Percentiles rank a stretch among this genome's conserved stretches.
phyloP scores from a whole-genome alignment of 92 coral and sea anemone genomes.

The Anthopleura xanthogrammica region DNA sequence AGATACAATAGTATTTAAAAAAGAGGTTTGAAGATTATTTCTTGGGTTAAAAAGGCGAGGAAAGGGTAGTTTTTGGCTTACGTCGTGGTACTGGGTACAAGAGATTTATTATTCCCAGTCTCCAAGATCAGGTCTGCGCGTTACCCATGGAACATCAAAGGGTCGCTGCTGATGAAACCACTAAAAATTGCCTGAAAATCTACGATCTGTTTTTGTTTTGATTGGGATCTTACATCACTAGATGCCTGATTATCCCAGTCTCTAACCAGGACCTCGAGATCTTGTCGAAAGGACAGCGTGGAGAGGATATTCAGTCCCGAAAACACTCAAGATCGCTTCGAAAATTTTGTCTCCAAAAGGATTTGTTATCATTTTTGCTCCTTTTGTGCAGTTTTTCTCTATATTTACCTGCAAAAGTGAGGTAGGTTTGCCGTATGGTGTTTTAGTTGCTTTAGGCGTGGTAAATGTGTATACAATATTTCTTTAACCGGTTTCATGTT shows the following conservation, averaged over 20 bases:
- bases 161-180: conserved; percentile 39
- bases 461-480: not conserved
- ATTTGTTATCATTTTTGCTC: not conserved
- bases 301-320: not conserved
- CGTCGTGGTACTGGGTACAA: conserved; percentile 27
- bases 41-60: too few relatives aligned
- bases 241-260: conserved; percentile 4
- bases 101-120: conserved; percentile 22
- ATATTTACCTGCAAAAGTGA: not conserved
- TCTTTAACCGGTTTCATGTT: not conserved
- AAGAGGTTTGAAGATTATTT: not conserved
- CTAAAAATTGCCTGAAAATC: not conserved
- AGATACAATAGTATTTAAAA: not conserved
- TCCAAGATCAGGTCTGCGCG: conserved; percentile 19
- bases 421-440: conserved; percentile 12
- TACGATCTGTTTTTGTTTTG: conserved; percentile 39
- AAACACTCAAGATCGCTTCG: not conserved
- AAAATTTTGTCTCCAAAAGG: not conserved
- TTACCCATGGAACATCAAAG: conserved; percentile 17
- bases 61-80: not conserved
- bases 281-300: not conserved
- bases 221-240: conserved; percentile 40
- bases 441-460: conserved; percentile 22
- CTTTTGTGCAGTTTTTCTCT: not conserved
- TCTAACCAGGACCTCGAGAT: not conserved